Evolutionary conservation across 2,113 vertebrate genomes (phyloP).

Genomic region (Camelus bactrianus): DNA sequence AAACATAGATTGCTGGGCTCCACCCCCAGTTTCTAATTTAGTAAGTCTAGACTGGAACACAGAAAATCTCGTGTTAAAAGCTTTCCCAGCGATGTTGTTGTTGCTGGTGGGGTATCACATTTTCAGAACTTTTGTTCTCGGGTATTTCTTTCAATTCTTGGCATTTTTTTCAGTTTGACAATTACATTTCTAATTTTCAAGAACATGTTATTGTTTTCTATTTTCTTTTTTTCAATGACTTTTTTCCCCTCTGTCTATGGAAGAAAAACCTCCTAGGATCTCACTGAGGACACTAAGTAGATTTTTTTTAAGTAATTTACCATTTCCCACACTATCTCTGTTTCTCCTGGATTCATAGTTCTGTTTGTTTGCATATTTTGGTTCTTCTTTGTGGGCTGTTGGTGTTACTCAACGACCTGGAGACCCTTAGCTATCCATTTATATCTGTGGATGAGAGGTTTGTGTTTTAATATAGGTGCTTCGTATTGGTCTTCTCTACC

Average conservation of each 20-base stretch:
- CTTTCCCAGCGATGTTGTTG: background rate
- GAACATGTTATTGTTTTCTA: background rate
- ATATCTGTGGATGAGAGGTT: background rate
- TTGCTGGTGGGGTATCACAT: background rate
- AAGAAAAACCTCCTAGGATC: slow-evolving; percentile 2
- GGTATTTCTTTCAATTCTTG: background rate
- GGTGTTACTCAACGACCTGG: background rate
- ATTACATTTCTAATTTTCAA: slow-evolving; percentile 22
- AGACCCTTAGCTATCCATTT: background rate
- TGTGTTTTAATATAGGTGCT: background rate
- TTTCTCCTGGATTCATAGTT: background rate
- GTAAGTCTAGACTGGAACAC: background rate
- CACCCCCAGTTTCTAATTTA: background rate
- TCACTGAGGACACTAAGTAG: background rate
- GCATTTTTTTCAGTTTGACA: background rate
- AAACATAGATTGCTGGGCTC: background rate
- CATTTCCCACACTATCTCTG: background rate
- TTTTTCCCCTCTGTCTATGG: background rate
- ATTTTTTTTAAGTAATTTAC: background rate
- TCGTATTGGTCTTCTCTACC: background rate
- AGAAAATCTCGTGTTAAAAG: background rate
- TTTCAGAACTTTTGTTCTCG: background rate
- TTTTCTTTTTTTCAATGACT: background rate
- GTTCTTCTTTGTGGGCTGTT: background rate
- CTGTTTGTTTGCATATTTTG: background rate